Evolutionary conservation across 2,888 invertebrate genomes (phyloP).

Genomic region (Hemithea aestivaria): DNA sequence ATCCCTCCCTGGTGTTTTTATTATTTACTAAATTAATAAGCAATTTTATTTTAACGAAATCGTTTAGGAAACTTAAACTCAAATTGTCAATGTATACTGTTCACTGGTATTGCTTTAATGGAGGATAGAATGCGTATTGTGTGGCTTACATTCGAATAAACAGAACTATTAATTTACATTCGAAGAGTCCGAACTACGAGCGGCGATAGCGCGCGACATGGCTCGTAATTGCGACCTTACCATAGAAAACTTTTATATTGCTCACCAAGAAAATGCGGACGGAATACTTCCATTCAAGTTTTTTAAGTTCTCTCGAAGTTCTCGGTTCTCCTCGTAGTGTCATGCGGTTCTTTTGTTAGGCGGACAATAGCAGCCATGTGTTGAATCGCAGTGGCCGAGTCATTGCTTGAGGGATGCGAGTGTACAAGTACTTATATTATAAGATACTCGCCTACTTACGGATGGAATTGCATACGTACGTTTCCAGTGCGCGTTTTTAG

Average conservation of each 20-base stretch:
- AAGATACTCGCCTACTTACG: slow-evolving; percentile 2
- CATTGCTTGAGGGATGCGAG: slow-evolving; percentile 38
- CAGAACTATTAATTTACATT: neutral
- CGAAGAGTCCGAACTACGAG: slow-evolving; percentile 1
- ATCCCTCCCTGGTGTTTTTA: too few species aligned
- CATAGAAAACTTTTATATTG: slow-evolving; percentile 31
- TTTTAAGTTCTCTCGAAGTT: slow-evolving; percentile 67
- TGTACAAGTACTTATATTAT: slow-evolving; percentile 12
- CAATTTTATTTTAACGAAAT: too few species aligned
- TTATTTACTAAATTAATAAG: too few species aligned
- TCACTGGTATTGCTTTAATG: too few species aligned
- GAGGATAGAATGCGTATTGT: too few species aligned
- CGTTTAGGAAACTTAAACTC: too few species aligned
- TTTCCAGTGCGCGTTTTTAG: slow-evolving; percentile 4
- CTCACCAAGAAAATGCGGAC: slow-evolving; percentile 43
- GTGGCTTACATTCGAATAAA: neutral
- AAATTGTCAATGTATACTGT: too few species aligned
- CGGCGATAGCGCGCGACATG: slow-evolving; percentile 21
- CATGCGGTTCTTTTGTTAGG: slow-evolving; percentile 62
- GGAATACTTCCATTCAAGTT: slow-evolving; percentile 65
- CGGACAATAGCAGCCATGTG: slow-evolving; percentile 64
- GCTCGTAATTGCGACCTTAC: slow-evolving; percentile 45
- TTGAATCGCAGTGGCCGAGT: slow-evolving; percentile 60
- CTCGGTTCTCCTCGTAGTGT: slow-evolving; percentile 58
- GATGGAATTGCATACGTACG: slow-evolving; percentile 22